Evolutionary conservation across 2,888 invertebrate genomes (phyloP).

Genomic region (Cheiracanthium punctorium): DNA sequence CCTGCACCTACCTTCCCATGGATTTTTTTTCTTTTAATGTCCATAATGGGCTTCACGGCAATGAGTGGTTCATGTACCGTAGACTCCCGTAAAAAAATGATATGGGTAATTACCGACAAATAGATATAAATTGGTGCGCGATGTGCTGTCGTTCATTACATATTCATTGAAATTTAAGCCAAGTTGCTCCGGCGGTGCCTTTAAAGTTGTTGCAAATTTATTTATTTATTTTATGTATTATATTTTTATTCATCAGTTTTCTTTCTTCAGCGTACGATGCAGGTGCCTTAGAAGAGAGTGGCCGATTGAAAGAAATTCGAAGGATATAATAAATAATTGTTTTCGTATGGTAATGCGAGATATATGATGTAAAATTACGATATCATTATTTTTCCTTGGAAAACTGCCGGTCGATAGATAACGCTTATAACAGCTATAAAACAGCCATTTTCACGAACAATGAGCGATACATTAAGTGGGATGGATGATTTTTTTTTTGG

Average conservation of each 20-base stretch:
- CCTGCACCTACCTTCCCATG: constrained; percentile 24
- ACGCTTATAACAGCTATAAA: neutral
- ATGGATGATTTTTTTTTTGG: too few relatives aligned
- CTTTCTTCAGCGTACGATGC: too few relatives aligned
- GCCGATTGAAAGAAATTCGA: neutral
- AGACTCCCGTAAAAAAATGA: neutral
- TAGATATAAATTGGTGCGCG: constrained; percentile 33
- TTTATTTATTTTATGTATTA: too few relatives aligned
- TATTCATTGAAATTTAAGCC: constrained; percentile 17
- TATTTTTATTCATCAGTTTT: too few relatives aligned
- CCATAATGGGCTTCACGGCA: constrained; percentile 31
- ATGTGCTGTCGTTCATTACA: constrained; percentile 12
- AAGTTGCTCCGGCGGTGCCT: constrained; percentile 3
- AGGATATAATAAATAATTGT: neutral
- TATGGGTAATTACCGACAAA: constrained; percentile 34
- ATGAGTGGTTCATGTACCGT: neutral
- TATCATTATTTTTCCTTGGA: neutral
- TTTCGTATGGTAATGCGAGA: neutral
- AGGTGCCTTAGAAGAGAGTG: neutral
- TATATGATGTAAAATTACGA: neutral
- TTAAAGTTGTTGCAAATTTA: neutral
- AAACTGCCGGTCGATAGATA: neutral
- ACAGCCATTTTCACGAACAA: neutral
- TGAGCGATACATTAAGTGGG: neutral
- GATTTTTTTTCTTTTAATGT: constrained; percentile 25